A percentile compares a stretch with the other conserved stretches of the same genome.
phyloP scores from a whole-genome alignment of 2,888 invertebrate genomes.

The Aspidiotus destructor region DNA sequence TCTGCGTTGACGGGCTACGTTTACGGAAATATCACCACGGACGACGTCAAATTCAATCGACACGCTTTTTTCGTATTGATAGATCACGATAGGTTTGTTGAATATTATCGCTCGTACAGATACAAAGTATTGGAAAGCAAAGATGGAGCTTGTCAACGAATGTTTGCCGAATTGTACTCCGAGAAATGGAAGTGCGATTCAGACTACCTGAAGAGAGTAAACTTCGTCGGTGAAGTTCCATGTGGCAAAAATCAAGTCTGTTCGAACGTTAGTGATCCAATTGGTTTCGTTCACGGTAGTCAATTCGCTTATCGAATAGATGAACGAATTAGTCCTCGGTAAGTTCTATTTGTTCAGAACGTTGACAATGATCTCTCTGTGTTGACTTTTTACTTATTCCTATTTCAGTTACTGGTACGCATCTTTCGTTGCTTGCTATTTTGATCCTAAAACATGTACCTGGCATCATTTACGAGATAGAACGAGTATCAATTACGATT shows the following conservation, averaged over 20 bases:
- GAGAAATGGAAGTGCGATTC: conserved; percentile 74
- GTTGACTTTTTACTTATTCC: conserved; percentile 31
- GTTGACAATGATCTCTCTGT: no score
- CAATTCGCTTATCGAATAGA: conserved; percentile 92
- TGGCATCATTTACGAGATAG: conserved; percentile 68
- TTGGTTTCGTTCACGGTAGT: conserved; percentile 73
- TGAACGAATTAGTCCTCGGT: conserved; percentile 46
- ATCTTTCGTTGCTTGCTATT: conserved; percentile 84
- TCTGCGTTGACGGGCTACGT: conserved; percentile 87
- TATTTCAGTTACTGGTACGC: conserved; percentile 82
- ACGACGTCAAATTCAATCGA: conserved; percentile 47
- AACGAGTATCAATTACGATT: conserved; percentile 66
- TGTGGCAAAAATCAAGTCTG: conserved; percentile 68
- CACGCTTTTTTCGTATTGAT: conserved; percentile 79
- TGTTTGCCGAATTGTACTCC: conserved; percentile 65
- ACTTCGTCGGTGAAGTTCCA: conserved; percentile 74
- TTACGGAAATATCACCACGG: conserved; percentile 79
- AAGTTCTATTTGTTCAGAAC: no score
- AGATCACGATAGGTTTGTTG: conserved; percentile 76
- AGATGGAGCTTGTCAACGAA: conserved; percentile 66
- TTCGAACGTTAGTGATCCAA: conserved; percentile 79
- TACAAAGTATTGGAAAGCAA: conserved; percentile 46
- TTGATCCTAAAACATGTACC: conserved; percentile 65
- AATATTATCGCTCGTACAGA: conserved; percentile 59
- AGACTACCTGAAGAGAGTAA: conserved; percentile 58